Base-by-base conservation (phyloP, 1,140 invertebrate species). In the Drosophila busckii region DNA sequence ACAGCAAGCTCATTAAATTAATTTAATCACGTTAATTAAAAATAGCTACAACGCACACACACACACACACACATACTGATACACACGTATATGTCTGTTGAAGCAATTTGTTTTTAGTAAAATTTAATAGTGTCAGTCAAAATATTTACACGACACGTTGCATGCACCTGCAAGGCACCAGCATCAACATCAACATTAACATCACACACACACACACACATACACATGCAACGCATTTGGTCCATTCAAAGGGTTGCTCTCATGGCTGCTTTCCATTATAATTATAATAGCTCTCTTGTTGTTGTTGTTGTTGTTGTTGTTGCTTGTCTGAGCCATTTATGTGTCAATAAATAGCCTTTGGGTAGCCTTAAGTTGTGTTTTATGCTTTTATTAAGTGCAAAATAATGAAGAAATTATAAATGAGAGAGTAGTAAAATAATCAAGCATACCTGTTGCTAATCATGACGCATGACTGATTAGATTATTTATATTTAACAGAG, bases 21-120 rank as follows among this genome's bases (percentile, higher is more conserved):
- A 75, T 75, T 75, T 75, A 75, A 75, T 75, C 70, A 75, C 70
- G 48, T 75, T 75, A 75, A 75, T 75, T 75, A 75, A 75, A 75
- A 75, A 75, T 46, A 41, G 38, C 48, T 38, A 23, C 52, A 45
- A 12, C 46, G 19, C 13, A 37, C 37, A 34, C 31, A 42, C 31
- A 29, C 28, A 52, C 31, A 42, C 20, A 16, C 15, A 20, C 17
- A 31, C 17, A 38, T 4, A 16, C 25, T 19, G 8, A 8, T 20
- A 26, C 19, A 53, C 29, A 23, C 7, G 0, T 22, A 29, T 7
- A 29, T 26, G 32, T 15, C 10, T 8, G 25, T 16, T 7, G 19
- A 38, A 40, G 26, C 19, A 48, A 59, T 56, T 73, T 75, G 64
- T 64, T 75, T 64, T 75, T 75, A 64, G 23, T 75, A 42, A 64